Evolutionary conservation across 2,113 vertebrate species (phyloP).

Genomic region (Clupea harengus): DNA sequence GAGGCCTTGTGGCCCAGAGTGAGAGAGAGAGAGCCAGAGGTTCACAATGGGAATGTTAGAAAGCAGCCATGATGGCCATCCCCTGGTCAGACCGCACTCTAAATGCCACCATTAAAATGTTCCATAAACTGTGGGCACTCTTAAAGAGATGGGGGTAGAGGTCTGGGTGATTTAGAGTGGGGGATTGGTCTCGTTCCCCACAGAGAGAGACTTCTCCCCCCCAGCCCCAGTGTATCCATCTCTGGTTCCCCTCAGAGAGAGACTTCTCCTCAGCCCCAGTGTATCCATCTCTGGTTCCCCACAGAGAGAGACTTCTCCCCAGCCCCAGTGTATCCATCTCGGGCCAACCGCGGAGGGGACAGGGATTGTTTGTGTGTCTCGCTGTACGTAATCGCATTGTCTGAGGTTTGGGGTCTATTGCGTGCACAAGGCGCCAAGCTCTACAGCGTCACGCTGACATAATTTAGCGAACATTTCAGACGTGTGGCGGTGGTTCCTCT

Average conservation of each 20-base stretch:
- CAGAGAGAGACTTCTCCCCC: slow-evolving; percentile 7
- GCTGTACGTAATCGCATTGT: neutral
- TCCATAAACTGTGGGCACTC: slow-evolving; percentile 45
- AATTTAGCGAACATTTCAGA: neutral
- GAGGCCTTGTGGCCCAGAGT: slow-evolving; percentile 17
- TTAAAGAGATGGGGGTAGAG: neutral
- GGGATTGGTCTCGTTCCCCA: slow-evolving; percentile 24
- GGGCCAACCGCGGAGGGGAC: slow-evolving; percentile 32
- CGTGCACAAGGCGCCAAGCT: neutral
- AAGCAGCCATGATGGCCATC: slow-evolving; percentile 32
- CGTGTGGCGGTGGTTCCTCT: too few relatives aligned
- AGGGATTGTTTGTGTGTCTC: slow-evolving; percentile 15
- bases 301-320: slow-evolving; percentile 34
- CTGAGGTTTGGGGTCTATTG: neutral
- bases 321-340: slow-evolving; percentile 28
- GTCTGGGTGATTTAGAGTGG: neutral
- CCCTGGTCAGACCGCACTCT: slow-evolving; percentile 2
- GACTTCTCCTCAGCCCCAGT: too few relatives aligned
- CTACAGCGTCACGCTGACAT: neutral
- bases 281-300: slow-evolving; percentile 2
- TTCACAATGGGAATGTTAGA: slow-evolving; percentile 24
- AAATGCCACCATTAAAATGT: slow-evolving; percentile 22
- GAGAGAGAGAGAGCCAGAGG: neutral
- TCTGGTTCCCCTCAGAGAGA: too few relatives aligned
- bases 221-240: too few relatives aligned